These are phyloP conservation scores for Nyctalus aviator DNA, from an alignment of 2,797 vertebrate genomes.

Conservation along the genomic window DNA sequence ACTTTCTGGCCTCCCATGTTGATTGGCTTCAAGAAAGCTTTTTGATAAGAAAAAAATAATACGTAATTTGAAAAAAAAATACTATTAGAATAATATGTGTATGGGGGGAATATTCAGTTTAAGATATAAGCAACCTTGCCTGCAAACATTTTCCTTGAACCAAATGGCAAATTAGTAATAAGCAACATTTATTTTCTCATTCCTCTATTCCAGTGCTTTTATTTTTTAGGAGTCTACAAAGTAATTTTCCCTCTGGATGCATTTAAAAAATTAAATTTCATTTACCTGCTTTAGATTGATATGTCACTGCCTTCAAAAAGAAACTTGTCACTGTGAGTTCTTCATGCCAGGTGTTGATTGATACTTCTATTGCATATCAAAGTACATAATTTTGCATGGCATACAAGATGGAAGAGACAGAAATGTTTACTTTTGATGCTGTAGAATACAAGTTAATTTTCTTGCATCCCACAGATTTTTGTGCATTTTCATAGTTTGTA, in stretches of 20 bases:
- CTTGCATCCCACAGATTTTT: background rate
- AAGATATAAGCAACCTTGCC: slow-evolving; percentile 44
- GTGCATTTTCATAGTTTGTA: background rate
- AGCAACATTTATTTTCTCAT: slow-evolving; percentile 59
- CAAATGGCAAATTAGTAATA: slow-evolving; percentile 61
- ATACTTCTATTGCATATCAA: background rate
- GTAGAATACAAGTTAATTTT: background rate
- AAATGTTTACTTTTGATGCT: background rate
- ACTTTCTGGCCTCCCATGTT: slow-evolving; percentile 39
- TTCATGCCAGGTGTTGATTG: background rate
- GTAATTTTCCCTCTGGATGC: slow-evolving; percentile 15
- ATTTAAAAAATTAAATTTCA: slow-evolving; percentile 1
- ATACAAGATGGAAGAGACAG: background rate
- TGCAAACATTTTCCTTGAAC: slow-evolving; percentile 53
- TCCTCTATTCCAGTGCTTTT: slow-evolving; percentile 34
- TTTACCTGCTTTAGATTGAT: background rate
- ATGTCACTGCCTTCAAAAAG: background rate
- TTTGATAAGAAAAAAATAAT: slow-evolving; percentile 65
- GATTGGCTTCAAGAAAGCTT: slow-evolving; percentile 60
- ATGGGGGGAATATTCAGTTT: background rate
- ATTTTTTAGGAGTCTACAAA: slow-evolving; percentile 5
- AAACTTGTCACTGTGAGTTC: background rate
- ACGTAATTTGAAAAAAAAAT: slow-evolving; percentile 18
- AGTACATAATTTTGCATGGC: background rate
- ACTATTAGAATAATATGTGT: slow-evolving; percentile 32